These are phyloP conservation scores for Etheostoma nigrum DNA, from an alignment of 2,797 vertebrate genomes.

Conservation along the genomic window DNA sequence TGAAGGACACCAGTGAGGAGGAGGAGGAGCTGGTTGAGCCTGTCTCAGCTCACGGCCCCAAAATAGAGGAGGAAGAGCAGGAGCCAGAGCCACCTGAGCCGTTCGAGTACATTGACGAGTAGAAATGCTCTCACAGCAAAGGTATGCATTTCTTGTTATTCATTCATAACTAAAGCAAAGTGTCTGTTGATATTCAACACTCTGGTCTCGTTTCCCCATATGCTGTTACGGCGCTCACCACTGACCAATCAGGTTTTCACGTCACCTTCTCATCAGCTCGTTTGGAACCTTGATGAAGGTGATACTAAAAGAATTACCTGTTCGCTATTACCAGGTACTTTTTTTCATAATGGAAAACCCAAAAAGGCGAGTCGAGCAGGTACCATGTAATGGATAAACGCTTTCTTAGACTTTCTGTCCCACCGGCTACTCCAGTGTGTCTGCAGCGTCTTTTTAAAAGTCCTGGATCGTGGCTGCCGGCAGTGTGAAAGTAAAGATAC, in stretches of 20 bases:
- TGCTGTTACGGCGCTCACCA: not conserved
- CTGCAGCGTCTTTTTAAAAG: not conserved
- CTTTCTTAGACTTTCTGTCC: not conserved
- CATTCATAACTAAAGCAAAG: slow-evolving; percentile 11
- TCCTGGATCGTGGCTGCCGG: not conserved
- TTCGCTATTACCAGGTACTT: too few relatives aligned
- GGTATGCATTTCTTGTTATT: slow-evolving; percentile 36
- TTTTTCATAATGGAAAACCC: too few relatives aligned
- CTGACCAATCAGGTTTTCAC: too few relatives aligned
- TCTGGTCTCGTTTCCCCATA: not conserved
- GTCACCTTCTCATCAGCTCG: too few relatives aligned
- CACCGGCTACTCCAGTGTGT: not conserved
- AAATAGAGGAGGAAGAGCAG: slow-evolving; percentile 98
- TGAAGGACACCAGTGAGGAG: slow-evolving; percentile 97
- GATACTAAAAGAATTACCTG: too few relatives aligned
- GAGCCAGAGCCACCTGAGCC: slow-evolving; percentile 98
- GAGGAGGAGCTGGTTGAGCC: slow-evolving; percentile 97
- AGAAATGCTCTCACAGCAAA: slow-evolving; percentile 32
- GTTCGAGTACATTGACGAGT: slow-evolving; percentile 98
- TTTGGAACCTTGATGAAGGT: too few relatives aligned
- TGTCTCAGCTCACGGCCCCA: slow-evolving; percentile 96
- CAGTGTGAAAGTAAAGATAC: not conserved
- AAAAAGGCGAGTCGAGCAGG: too few relatives aligned
- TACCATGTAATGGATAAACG: too few relatives aligned
- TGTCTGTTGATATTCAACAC: not conserved